phyloP scores from a whole-genome alignment of 2,113 vertebrate species.

The Scalopus aquaticus region DNA sequence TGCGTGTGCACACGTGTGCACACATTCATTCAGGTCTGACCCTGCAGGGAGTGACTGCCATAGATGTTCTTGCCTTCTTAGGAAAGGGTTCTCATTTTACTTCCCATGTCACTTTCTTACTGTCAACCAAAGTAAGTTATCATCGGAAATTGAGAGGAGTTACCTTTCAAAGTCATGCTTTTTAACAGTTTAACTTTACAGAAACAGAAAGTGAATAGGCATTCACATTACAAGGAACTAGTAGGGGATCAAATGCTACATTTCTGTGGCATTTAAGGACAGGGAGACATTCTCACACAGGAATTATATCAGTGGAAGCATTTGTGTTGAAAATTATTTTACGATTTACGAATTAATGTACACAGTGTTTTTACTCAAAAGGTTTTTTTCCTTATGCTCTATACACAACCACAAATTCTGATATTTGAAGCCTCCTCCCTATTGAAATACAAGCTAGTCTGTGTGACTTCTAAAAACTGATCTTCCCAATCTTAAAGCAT shows the following conservation, averaged over 20 bases:
- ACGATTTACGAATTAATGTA: background rate
- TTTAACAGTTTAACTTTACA: background rate
- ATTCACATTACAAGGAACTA: conserved; percentile 31
- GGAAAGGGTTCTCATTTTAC: background rate
- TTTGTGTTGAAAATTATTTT: background rate
- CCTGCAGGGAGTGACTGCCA: background rate
- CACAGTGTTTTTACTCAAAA: background rate
- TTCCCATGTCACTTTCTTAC: background rate
- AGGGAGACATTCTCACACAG: background rate
- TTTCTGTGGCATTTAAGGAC: background rate
- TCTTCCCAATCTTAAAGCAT: background rate
- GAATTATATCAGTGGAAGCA: background rate
- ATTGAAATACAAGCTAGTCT: background rate
- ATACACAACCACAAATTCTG: background rate
- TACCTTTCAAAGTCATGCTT: background rate
- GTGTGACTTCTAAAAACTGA: background rate
- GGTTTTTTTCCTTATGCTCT: background rate
- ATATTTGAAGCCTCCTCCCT: background rate
- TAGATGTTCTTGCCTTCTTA: background rate
- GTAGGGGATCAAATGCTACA: background rate
- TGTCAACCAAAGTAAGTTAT: background rate
- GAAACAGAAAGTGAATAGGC: background rate
- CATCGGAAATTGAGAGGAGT: background rate
- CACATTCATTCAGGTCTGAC: background rate
- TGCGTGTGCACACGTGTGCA: no score